These are phyloP conservation scores for Salvelinus namaycush DNA, from an alignment of 2,113 vertebrate species.

Conservation along the genomic window DNA sequence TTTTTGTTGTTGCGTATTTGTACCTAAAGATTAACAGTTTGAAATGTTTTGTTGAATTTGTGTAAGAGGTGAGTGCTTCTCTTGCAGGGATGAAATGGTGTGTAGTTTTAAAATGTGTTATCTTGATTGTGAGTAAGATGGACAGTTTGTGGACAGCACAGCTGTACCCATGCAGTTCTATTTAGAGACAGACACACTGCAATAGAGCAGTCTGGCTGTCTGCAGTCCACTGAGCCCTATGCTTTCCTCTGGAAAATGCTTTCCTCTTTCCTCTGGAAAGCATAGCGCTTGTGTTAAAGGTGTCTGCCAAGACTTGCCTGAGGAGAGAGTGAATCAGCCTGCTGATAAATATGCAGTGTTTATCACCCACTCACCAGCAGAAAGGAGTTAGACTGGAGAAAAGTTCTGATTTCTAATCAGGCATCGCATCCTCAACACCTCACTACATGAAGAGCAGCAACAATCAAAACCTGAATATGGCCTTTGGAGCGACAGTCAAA, in stretches of 20 bases:
- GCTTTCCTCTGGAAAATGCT: constrained; percentile 9
- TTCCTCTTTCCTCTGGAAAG: constrained; percentile 12
- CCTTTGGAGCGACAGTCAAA: constrained; percentile 26
- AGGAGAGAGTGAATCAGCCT: constrained; percentile 34
- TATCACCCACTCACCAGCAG: constrained; percentile 53
- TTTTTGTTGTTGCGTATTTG: background rate
- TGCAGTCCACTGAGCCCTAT: constrained; percentile 17
- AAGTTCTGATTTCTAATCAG: constrained; percentile 26
- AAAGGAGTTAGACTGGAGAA: constrained; percentile 41
- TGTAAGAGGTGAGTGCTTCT: background rate
- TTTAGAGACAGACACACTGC: constrained; percentile 44
- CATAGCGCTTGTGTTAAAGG: constrained; percentile 39
- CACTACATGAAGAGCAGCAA: constrained; percentile 32
- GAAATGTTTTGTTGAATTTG: background rate
- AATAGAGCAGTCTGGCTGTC: constrained; percentile 15
- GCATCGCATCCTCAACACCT: constrained; percentile 29
- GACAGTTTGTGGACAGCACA: background rate
- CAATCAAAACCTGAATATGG: constrained; percentile 31
- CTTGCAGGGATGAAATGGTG: constrained; percentile 9
- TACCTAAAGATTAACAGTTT: background rate
- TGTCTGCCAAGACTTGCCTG: constrained; percentile 31
- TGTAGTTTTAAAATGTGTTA: background rate
- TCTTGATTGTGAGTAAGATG: background rate
- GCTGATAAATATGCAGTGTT: constrained; percentile 25
- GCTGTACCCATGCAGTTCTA: constrained; percentile 25